phyloP scores from a whole-genome alignment of 1,140 invertebrate genomes.

The Oryctes rhinoceros region DNA sequence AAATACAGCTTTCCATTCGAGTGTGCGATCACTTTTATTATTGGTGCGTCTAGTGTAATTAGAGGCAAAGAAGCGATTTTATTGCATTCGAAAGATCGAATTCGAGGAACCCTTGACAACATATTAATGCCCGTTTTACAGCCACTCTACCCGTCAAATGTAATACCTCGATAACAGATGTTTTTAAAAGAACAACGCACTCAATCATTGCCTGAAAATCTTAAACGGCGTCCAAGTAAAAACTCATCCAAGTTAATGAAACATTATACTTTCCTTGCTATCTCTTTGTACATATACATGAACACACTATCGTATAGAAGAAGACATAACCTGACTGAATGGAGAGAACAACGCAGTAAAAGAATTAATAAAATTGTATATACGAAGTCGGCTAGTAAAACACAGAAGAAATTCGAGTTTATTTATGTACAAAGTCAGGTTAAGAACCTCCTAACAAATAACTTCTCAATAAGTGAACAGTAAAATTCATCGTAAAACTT shows the following conservation, averaged over 20 bases:
- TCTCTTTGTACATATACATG: not conserved
- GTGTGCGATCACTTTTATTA: too few species aligned
- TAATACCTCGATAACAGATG: constrained; percentile 22
- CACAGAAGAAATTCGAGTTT: constrained; percentile 21
- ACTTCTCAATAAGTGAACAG: constrained; percentile 43
- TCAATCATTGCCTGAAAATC: constrained; percentile 7
- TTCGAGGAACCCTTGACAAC: not conserved
- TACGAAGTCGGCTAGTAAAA: constrained; percentile 25
- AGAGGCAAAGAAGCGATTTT: not conserved
- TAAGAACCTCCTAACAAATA: constrained; percentile 45
- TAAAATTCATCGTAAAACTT: constrained; percentile 43
- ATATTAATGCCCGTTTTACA: constrained; percentile 10
- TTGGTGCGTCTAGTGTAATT: too few species aligned
- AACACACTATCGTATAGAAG: not conserved
- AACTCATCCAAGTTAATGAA: constrained; percentile 17
- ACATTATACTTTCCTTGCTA: constrained; percentile 2
- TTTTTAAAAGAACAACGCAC: not conserved
- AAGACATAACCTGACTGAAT: not conserved
- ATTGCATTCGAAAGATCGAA: not conserved
- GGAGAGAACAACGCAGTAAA: constrained; percentile 1
- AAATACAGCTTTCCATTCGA: too few species aligned
- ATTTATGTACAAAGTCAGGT: constrained; percentile 42
- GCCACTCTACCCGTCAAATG: not conserved
- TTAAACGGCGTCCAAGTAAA: not conserved
- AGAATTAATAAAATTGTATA: constrained; percentile 2